Evolutionary conservation across 2,797 vertebrate species (phyloP).

Genomic region (Phylloscopus collybita): DNA sequence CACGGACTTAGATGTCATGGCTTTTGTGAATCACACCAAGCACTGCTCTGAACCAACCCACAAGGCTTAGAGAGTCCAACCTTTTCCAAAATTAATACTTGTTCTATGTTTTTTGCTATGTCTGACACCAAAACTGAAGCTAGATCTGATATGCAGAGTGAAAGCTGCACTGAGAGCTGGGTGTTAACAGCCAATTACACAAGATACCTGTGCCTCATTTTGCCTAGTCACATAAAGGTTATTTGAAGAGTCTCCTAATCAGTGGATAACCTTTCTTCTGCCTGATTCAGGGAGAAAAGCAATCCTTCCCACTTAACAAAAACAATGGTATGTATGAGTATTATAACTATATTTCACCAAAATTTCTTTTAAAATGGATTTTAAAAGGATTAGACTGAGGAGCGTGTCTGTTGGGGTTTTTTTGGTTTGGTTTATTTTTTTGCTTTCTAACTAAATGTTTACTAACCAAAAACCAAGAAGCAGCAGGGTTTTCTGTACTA

Average conservation of each 20-base stretch:
- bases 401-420: accelerated
- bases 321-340: background rate
- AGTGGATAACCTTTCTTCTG: background rate
- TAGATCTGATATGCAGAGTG: background rate
- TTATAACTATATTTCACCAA: background rate
- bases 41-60: background rate
- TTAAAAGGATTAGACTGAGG: background rate
- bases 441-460: background rate
- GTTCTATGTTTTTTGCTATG: background rate
- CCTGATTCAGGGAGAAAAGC: background rate
- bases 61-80: background rate
- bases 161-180: background rate
- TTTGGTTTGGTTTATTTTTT: background rate
- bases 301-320: background rate
- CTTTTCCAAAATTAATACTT: background rate
- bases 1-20: background rate
- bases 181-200: background rate
- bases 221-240: background rate
- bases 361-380: background rate
- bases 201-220: background rate
- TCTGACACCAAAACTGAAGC: background rate
- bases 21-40: background rate
- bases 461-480: background rate
- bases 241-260: background rate
- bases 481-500: background rate